These are phyloP conservation scores for Myrmecophaga tridactyla DNA, from an alignment of 2,113 vertebrate genomes.

Conservation along the genomic window DNA sequence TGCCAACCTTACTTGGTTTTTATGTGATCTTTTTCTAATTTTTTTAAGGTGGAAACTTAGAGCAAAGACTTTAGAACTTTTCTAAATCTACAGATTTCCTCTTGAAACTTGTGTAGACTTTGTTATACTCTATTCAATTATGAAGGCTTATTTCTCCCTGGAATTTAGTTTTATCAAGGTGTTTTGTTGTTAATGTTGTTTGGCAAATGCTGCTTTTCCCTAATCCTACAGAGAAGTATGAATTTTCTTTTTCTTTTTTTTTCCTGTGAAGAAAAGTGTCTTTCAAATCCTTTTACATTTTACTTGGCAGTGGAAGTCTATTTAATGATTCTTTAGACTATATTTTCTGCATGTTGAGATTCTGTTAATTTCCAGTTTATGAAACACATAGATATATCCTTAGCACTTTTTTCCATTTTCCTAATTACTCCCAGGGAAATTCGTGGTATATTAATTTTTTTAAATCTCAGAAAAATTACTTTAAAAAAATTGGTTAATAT, in stretches of 20 bases:
- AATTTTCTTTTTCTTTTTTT: not conserved
- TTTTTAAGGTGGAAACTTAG: too few relatives aligned
- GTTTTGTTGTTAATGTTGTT: not conserved
- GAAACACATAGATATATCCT: not conserved
- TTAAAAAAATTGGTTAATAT: not conserved
- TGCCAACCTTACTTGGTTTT: too few relatives aligned
- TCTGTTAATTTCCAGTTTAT: not conserved
- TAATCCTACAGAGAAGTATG: not conserved
- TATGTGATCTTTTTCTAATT: too few relatives aligned
- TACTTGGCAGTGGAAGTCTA: not conserved
- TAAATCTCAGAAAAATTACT: not conserved
- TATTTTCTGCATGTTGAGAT: not conserved
- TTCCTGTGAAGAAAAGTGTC: not conserved
- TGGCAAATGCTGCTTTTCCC: not conserved
- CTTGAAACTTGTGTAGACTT: not conserved
- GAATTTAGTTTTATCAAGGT: not conserved
- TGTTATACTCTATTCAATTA: not conserved
- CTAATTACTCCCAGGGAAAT: not conserved
- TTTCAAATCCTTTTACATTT: not conserved
- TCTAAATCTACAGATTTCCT: not conserved
- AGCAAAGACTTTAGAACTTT: not conserved
- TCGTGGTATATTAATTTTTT: not conserved
- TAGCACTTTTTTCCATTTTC: not conserved
- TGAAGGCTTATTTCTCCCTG: not conserved
- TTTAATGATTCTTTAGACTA: not conserved